These are phyloP conservation scores for Ibycter americanus DNA, from an alignment of 2,797 vertebrate species.

Conservation along the genomic window DNA sequence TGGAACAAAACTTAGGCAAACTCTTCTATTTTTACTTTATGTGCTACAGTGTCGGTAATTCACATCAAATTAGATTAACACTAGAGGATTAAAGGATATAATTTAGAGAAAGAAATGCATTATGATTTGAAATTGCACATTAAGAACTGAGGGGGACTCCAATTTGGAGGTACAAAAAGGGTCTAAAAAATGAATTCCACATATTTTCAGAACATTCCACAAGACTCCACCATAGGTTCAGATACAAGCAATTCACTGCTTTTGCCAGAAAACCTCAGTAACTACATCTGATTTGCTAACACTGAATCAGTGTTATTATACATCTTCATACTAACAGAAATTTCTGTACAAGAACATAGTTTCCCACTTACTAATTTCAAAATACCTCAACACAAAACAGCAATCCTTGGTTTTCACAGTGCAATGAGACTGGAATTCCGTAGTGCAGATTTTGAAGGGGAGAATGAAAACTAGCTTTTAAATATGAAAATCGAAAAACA, in stretches of 20 bases:
- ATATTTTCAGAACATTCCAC: not conserved
- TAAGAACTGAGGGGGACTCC: not conserved
- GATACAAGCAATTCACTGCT: not conserved
- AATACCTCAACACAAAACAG: not conserved
- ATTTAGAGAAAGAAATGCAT: not conserved
- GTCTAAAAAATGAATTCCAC: not conserved
- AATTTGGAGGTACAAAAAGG: not conserved
- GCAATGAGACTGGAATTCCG: not conserved
- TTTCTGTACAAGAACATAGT: not conserved
- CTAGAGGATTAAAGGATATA: not conserved
- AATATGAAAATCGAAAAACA: not conserved
- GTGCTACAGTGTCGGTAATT: not conserved
- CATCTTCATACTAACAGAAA: not conserved
- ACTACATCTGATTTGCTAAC: not conserved
- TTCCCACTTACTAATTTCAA: not conserved
- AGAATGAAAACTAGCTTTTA: not conserved
- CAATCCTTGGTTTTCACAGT: not conserved
- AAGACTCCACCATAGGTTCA: not conserved
- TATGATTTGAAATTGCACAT: not conserved
- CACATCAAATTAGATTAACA: not conserved
- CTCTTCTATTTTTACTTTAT: not conserved
- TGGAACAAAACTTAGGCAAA: not conserved
- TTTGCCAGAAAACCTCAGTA: not conserved
- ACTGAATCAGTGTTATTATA: not conserved
- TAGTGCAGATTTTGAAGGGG: not conserved